Percentiles rank a stretch among this genome's conserved stretches.
These are phyloP conservation scores for Scrobipalpa atriplicella DNA, from an alignment of 2,888 invertebrate species.

Conservation along the genomic window DNA sequence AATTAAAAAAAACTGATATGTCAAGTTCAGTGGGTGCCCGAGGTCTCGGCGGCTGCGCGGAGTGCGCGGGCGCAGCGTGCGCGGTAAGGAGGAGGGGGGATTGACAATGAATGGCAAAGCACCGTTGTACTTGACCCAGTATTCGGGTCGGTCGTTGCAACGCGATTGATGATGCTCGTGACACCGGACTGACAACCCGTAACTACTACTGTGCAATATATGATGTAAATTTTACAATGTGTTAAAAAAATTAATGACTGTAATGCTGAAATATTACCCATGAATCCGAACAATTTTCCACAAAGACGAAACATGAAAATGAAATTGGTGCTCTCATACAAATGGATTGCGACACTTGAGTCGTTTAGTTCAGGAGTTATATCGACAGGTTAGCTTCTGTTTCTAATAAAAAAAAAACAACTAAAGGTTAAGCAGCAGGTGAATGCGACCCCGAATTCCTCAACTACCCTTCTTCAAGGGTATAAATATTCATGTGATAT, in stretches of 20 bases:
- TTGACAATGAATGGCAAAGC: slow-evolving; percentile 81
- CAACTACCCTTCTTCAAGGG: slow-evolving; percentile 54
- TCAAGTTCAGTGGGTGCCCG: slow-evolving; percentile 77
- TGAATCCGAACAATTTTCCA: no score
- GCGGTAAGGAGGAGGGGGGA: slow-evolving; percentile 42
- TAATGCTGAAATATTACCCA: no score
- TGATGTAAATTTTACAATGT: no score
- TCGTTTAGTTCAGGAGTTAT: no score
- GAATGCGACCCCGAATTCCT: slow-evolving; percentile 49
- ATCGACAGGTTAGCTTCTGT: no score
- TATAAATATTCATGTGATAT: slow-evolving; percentile 58
- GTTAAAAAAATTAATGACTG: no score
- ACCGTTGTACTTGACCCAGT: slow-evolving; percentile 82
- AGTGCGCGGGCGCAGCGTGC: slow-evolving; percentile 55
- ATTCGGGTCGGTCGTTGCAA: slow-evolving; percentile 61
- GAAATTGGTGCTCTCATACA: no score
- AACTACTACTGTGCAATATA: background rate
- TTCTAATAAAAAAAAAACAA: no score
- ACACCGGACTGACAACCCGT: slow-evolving; percentile 41
- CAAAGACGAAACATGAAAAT: no score
- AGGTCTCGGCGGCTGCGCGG: slow-evolving; percentile 56
- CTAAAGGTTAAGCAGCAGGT: slow-evolving; percentile 49
- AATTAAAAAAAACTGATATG: slow-evolving; percentile 68
- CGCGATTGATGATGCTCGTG: slow-evolving; percentile 66
- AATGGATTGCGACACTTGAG: no score